These are phyloP conservation scores for Anomalospiza imberbis DNA, from an alignment of 2,797 vertebrate species.

Conservation along the genomic window DNA sequence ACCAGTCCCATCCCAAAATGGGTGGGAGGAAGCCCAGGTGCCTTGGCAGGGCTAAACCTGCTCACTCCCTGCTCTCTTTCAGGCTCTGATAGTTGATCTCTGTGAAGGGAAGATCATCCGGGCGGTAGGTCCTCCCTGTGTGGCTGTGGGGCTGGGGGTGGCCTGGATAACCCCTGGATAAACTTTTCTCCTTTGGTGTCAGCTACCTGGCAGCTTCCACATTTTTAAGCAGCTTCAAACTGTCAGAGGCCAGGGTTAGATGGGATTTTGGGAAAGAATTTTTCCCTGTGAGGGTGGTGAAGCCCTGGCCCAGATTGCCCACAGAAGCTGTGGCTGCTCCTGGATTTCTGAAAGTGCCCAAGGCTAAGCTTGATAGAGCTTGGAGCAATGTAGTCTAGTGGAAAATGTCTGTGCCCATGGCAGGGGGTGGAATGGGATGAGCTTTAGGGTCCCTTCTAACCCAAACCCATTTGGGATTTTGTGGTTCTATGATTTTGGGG, in stretches of 20 bases:
- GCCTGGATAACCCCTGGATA: background rate
- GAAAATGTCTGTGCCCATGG: background rate
- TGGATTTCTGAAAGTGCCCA: background rate
- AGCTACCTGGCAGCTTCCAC: background rate
- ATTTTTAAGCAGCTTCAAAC: background rate
- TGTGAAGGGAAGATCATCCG: slow-evolving; percentile 81
- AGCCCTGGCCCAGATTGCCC: background rate
- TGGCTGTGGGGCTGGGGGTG: background rate
- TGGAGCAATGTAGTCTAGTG: background rate
- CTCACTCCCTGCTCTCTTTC: slow-evolving; percentile 8
- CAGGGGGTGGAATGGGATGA: background rate
- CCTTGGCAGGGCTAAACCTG: background rate
- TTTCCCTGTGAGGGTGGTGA: background rate
- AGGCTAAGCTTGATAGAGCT: rapidly evolving
- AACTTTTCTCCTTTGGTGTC: background rate
- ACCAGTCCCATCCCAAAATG: rapidly evolving
- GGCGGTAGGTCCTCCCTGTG: slow-evolving; percentile 61
- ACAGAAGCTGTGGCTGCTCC: background rate
- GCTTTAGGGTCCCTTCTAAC: background rate
- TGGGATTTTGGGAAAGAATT: background rate
- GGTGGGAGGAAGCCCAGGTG: background rate
- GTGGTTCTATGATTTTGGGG: background rate
- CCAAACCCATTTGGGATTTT: background rate
- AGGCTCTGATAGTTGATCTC: slow-evolving; percentile 89
- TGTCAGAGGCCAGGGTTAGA: background rate